Conservation (phyloP, 2,797 vertebrate genomes). For the Platalea minor region DNA sequence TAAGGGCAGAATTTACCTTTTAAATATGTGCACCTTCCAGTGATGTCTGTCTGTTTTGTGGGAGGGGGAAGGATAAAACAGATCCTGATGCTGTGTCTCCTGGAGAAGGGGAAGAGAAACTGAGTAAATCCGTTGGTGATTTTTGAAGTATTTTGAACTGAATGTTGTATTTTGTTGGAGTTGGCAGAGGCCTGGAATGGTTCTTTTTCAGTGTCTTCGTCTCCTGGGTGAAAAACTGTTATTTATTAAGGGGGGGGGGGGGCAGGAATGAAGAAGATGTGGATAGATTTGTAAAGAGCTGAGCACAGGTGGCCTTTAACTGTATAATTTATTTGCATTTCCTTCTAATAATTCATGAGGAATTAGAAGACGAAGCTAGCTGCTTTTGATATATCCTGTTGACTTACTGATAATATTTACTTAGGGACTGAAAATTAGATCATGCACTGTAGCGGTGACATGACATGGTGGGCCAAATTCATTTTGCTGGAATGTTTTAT, state of each 20-base stretch:
- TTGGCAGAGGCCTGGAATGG: neutral
- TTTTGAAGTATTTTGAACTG: neutral
- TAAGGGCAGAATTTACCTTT: neutral
- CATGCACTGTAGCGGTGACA: neutral
- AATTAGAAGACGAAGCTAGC: conserved; percentile 25
- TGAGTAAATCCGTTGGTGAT: neutral
- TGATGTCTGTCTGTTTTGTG: neutral
- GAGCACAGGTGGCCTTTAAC: conserved; percentile 2
- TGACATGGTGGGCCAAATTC: neutral
- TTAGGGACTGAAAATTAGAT: conserved; percentile 35
- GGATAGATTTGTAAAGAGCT: neutral
- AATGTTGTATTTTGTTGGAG: neutral
- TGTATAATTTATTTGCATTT: conserved; percentile 23
- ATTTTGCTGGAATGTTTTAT: conserved; percentile 22
- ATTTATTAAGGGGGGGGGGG: neutral
- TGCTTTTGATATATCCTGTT: neutral
- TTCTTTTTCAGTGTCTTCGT: neutral
- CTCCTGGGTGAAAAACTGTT: neutral
- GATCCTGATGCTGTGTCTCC: neutral
- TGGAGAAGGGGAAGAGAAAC: neutral
- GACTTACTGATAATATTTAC: conserved; percentile 9
- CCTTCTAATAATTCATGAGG: conserved; percentile 4
- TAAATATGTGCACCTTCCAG: neutral
- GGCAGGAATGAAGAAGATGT: neutral
- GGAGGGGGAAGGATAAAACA: neutral